These are phyloP conservation scores for Meda fulgida DNA, from an alignment of 2,797 vertebrate genomes.

Conservation along the genomic window DNA sequence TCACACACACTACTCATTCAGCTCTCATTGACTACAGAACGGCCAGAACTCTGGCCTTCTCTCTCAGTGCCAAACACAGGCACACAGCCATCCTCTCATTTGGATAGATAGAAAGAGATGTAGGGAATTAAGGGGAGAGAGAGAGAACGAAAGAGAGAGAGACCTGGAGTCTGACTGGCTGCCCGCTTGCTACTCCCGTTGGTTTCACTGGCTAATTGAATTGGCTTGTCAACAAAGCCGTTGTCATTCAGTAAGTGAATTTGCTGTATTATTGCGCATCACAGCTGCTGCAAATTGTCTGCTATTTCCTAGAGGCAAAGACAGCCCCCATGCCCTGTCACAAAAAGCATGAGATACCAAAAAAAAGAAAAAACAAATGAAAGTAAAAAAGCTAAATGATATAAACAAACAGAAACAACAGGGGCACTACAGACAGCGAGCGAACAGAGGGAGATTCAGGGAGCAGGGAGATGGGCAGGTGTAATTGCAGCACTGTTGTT, in stretches of 20 bases:
- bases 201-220: conserved; percentile 89
- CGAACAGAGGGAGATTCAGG: not conserved
- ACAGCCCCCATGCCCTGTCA: conserved; percentile 75
- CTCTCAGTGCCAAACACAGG: conserved; percentile 81
- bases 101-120: conserved; percentile 58
- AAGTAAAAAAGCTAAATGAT: conserved; percentile 54
- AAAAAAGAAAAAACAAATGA: conserved; percentile 33
- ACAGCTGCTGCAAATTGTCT: conserved; percentile 85
- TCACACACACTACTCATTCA: conserved; percentile 45
- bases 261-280: conserved; percentile 83
- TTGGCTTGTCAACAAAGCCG: conserved; percentile 92
- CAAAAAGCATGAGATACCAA: conserved; percentile 39
- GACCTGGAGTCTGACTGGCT: conserved; percentile 53
- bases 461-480: conserved; percentile 29
- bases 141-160: conserved; percentile 51
- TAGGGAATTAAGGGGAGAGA: conserved; percentile 50
- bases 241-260: conserved; percentile 90
- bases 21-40: conserved; percentile 56
- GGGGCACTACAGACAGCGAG: conserved; percentile 40
- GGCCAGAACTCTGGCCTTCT: conserved; percentile 53
- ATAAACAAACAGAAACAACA: conserved; percentile 49
- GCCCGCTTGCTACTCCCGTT: conserved; percentile 81
- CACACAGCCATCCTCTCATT: conserved; percentile 79
- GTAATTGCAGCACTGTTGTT: conserved; percentile 52
- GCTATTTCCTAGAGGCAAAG: conserved; percentile 84